Evolutionary conservation across 2,797 vertebrate genomes (phyloP), one percentile per base, ranked within the genome.

Genomic region (Sphenodon punctatus): DNA sequence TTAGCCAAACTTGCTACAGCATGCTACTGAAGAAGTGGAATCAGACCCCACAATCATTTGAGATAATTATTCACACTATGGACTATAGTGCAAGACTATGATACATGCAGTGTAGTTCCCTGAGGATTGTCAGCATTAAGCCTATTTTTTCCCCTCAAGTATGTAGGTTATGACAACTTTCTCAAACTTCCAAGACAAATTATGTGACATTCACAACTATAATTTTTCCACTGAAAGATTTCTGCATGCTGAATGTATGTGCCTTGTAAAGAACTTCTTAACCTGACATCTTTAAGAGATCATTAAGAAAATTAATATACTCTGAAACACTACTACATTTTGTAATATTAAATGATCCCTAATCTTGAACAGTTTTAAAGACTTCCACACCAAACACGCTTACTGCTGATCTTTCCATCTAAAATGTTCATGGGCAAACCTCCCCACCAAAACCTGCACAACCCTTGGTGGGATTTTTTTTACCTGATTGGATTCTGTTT

Each of bases 401-500:
- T 1, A 6, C 25, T 56, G 76, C 10, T 34, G 75, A 55, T 78
- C 88, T 67, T 56, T 88, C 34, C 58, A n/a, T n/a, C n/a, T n/a
- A 76, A 78, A 86, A 53, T 53, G 51, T 53, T 75, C 13, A 56
- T 66, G 41, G 55, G 85, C 61, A 92, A 51, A 75, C 20, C 90
- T n/a, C n/a, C n/a, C n/a, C n/a, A n/a, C n/a, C n/a, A n/a, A n/a
- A n/a, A n/a, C n/a, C n/a, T n/a, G n/a, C n/a, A n/a, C n/a, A n/a
- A n/a, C n/a, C n/a, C n/a, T n/a, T n/a, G n/a, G n/a, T n/a, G n/a
- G n/a, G n/a, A n/a, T 15, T 30, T 8, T 34, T 3, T 0, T 96
- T 97, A 99, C 98, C 97, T 98, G 98, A 95, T 95, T 97, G 90
- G 98, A 96, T 84, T 99, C 99, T 51, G 97, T 96, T 92, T 96